Evolutionary conservation across 23 tunicate genomes (phyloP).

Genomic region (Trididemnum clinides): DNA sequence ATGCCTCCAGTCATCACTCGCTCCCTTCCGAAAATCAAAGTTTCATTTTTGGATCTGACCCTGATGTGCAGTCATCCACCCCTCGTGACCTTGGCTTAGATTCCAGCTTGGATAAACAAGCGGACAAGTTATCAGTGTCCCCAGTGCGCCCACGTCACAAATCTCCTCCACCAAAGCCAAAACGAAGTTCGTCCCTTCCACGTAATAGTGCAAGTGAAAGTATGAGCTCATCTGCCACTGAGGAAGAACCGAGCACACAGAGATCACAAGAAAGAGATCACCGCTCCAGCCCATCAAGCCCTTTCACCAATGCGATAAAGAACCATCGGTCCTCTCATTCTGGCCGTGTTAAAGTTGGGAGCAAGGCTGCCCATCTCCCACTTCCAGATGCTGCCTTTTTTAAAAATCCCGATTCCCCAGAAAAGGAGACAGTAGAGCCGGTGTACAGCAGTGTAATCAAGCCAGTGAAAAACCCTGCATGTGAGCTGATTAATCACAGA

Average conservation of each 20-base stretch:
- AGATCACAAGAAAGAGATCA: neutral
- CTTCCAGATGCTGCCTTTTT: constrained; percentile 37
- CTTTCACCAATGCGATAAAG: constrained; percentile 34
- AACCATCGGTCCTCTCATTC: constrained; percentile 54
- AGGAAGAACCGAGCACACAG: neutral
- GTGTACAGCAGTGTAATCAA: constrained; percentile 20
- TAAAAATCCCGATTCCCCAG: neutral
- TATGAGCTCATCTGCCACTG: neutral
- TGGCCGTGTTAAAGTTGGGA: constrained; percentile 42
- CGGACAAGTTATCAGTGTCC: neutral
- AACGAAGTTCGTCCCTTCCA: neutral
- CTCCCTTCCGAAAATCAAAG: neutral
- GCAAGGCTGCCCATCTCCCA: constrained; percentile 13
- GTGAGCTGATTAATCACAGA: neutral
- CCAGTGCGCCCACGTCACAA: constrained; percentile 20
- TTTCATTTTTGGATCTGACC: neutral
- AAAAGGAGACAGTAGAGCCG: neutral
- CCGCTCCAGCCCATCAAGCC: constrained; percentile 39
- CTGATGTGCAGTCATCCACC: neutral
- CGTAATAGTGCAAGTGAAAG: neutral
- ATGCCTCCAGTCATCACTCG: neutral
- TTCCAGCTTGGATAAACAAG: neutral
- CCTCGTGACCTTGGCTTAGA: neutral
- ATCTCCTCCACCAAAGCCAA: constrained; percentile 47
- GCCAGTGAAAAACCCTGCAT: constrained; percentile 40